Conservation (phyloP, 2,797 vertebrate species). For the Typhlichthys subterraneus region DNA sequence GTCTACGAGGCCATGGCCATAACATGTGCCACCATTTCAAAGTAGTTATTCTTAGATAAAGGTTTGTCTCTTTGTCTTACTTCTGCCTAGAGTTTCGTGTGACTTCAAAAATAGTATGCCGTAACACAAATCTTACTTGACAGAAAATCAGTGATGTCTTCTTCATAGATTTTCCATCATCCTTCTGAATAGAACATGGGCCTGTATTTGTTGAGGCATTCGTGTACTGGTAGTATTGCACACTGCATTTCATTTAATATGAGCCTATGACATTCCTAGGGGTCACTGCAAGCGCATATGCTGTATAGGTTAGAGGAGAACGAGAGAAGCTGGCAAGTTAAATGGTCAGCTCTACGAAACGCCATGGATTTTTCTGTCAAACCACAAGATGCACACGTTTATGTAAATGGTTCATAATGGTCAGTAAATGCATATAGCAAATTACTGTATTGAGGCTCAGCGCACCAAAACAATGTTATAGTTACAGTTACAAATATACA, state of each 20-base stretch:
- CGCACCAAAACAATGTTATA: too few species aligned
- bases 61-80: slow-evolving; percentile 20
- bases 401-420: background rate
- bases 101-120: slow-evolving; percentile 16
- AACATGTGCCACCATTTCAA: slow-evolving; percentile 11
- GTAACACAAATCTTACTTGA: slow-evolving; percentile 8
- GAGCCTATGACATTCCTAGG: slow-evolving; percentile 1
- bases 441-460: too few species aligned
- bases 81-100: slow-evolving; percentile 3
- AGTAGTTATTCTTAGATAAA: slow-evolving; percentile 16
- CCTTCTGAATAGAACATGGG: background rate
- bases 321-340: slow-evolving; percentile 4
- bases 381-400: background rate
- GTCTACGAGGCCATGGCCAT: too few species aligned
- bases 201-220: slow-evolving; percentile 17
- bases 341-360: background rate
- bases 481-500: too few species aligned
- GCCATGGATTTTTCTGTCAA: background rate
- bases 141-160: slow-evolving; percentile 8
- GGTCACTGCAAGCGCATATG: slow-evolving; percentile 16
- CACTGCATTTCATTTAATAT: slow-evolving; percentile 12
- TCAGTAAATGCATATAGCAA: too few species aligned
- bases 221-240: background rate
- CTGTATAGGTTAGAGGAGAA: slow-evolving; percentile 3
- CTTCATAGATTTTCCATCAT: slow-evolving; percentile 27